Conservation (phyloP, 2,797 vertebrate species). For the Prionace glauca region DNA sequence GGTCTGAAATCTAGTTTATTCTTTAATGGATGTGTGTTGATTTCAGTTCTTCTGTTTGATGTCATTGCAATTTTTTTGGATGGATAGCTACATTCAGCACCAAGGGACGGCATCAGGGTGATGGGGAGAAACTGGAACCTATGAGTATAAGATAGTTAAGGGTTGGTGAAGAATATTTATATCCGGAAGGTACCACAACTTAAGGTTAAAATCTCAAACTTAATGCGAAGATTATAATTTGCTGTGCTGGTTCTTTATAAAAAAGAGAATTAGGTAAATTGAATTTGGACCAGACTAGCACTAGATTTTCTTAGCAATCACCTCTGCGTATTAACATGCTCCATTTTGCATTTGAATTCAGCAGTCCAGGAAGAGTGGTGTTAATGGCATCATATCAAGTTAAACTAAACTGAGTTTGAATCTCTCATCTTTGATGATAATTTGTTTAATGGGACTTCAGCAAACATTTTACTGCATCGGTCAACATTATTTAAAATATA, state of each 20-base stretch:
- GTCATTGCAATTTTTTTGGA: not conserved
- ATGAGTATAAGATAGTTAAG: not conserved
- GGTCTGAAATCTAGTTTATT: not conserved
- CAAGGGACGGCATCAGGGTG: not conserved
- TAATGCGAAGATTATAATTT: not conserved
- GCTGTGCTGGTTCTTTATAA: not conserved
- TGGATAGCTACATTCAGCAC: not conserved
- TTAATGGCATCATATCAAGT: not conserved
- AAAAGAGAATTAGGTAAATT: constrained; percentile 3
- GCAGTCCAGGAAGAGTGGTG: not conserved
- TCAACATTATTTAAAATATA: not conserved
- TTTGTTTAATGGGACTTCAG: constrained; percentile 2
- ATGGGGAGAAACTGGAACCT: not conserved
- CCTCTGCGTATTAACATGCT: not conserved
- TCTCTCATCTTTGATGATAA: not conserved
- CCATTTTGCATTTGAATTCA: not conserved
- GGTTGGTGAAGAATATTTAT: not conserved
- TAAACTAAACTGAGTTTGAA: not conserved
- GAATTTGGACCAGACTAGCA: not conserved
- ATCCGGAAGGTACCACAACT: not conserved
- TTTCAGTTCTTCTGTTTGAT: not conserved
- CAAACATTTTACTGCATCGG: not conserved
- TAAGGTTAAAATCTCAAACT: not conserved
- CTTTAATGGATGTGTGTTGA: not conserved
- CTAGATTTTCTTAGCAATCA: not conserved